Conservation (phyloP, 2,113 vertebrate genomes). For the Odobenus rosmarus region DNA sequence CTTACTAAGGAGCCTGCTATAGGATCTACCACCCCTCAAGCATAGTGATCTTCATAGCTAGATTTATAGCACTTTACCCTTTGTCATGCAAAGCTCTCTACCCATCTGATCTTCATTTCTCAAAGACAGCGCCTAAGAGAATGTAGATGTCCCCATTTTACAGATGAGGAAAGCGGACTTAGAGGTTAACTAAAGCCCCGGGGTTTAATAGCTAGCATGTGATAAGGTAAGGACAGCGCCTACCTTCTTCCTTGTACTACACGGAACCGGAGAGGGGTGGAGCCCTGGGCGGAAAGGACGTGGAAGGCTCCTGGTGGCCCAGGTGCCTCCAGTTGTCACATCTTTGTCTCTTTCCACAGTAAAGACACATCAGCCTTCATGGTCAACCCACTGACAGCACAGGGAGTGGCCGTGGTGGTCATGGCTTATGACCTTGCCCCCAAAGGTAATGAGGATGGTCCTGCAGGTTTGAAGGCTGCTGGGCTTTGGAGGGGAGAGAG, state of each 20-base stretch:
- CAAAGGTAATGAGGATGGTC: constrained; percentile 85
- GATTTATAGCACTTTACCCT: neutral
- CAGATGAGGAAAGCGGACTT: neutral
- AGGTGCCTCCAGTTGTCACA: neutral
- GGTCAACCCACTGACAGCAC: constrained; percentile 87
- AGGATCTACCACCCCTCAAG: neutral
- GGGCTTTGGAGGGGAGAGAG: neutral
- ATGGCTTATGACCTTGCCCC: constrained; percentile 93
- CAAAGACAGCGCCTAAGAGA: neutral
- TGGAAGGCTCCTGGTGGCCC: accelerated
- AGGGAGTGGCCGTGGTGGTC: constrained; percentile 88
- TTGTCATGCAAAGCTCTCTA: neutral
- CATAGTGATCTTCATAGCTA: accelerated
- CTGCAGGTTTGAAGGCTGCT: accelerated
- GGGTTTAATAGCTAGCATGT: accelerated
- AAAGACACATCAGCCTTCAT: constrained; percentile 94
- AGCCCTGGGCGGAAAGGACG: neutral
- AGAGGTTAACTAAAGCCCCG: neutral
- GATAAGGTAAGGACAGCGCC: neutral
- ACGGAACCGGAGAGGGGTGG: accelerated
- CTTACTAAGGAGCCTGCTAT: neutral
- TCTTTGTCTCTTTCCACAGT: constrained; percentile 79
- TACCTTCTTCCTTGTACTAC: accelerated
- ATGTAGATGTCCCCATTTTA: neutral
- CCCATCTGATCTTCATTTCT: neutral